Percentiles rank a stretch among this genome's conserved stretches.
phyloP scores from a whole-genome alignment of 2,888 invertebrate species.

The Sericinus montela region DNA sequence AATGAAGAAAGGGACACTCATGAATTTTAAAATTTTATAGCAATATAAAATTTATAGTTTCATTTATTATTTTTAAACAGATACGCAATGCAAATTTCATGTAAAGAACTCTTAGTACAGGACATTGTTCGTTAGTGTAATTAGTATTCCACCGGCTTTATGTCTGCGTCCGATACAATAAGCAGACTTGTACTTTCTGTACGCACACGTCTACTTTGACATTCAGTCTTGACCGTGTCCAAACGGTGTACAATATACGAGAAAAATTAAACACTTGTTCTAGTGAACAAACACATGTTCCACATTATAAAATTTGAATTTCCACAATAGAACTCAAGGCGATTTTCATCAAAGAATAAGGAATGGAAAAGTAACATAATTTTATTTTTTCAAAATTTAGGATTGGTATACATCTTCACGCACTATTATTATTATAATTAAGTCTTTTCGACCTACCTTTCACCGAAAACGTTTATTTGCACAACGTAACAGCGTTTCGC shows the following conservation, averaged over 20 bases:
- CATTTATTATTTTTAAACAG: constrained; percentile 23
- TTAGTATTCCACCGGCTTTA: constrained; percentile 49
- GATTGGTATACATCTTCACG: too few relatives aligned
- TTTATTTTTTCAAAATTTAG: too few relatives aligned
- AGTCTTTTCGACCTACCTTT: too few relatives aligned
- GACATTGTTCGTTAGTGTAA: constrained; percentile 39
- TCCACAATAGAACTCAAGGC: constrained; percentile 43
- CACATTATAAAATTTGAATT: constrained; percentile 36
- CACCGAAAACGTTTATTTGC: too few relatives aligned
- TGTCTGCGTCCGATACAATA: constrained; percentile 34
- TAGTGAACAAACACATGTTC: constrained; percentile 35
- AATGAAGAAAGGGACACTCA: too few relatives aligned
- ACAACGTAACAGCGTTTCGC: too few relatives aligned
- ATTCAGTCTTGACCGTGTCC: constrained; percentile 71
- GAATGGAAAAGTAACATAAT: neutral
- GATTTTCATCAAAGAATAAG: constrained; percentile 36
- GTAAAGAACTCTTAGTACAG: constrained; percentile 55
- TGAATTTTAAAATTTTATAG: too few relatives aligned
- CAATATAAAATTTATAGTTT: neutral
- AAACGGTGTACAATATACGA: constrained; percentile 46
- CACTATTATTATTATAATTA: too few relatives aligned
- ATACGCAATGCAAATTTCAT: constrained; percentile 27
- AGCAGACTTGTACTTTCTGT: constrained; percentile 26
- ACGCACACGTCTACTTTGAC: constrained; percentile 38
- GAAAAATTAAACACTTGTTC: constrained; percentile 41